Evolutionary conservation across 2,888 invertebrate species (phyloP), one percentile per base, ranked within the genome.

Genomic region (Drosophila ustulata): DNA sequence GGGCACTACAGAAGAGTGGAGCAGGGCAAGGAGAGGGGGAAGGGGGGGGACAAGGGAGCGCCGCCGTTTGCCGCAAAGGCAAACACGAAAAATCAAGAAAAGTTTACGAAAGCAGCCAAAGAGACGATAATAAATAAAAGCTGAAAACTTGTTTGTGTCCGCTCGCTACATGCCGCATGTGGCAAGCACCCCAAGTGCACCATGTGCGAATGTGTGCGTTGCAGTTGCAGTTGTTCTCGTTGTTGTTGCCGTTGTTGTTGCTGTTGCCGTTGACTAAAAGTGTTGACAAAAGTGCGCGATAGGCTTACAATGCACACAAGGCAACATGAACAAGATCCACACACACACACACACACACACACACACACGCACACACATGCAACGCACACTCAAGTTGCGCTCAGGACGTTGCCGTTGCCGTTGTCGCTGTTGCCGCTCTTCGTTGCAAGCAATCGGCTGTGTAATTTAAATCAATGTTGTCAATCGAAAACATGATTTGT

Each of bases 391-490:
- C 61, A 79, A 75, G 82, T 80, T 74, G 75, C 73, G n/a, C 62
- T 55, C 28, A 57, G 64, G 63, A 64, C 50, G 11, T 58, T 57
- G 80, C 72, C 66, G 78, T 73, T 78, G 73, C 66, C 56, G 67
- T 52, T 58, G 71, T 64, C 43, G 63, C 28, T 69, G 63, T 57
- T 70, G 64, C 49, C 56, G 76, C 66, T 72, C 64, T 56, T 71
- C 61, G 76, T 64, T 76, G 81, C 81, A 85, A 82, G 81, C 86
- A 89, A 87, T 88, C 78, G 88, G 73, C 83, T 87, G 81, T 90
- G 89, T 89, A 90, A 90, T 90, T 90, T 87, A 89, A 91, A 90
- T 90, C 91, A 90, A 85, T 86, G 89, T 89, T 90, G 90, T 90
- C 90, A 90, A 91, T 90, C 91, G 88, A 80, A 89, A 89, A 86